Evolutionary conservation across 2,797 vertebrate genomes (phyloP).

Genomic region (Cyclura pinguis): DNA sequence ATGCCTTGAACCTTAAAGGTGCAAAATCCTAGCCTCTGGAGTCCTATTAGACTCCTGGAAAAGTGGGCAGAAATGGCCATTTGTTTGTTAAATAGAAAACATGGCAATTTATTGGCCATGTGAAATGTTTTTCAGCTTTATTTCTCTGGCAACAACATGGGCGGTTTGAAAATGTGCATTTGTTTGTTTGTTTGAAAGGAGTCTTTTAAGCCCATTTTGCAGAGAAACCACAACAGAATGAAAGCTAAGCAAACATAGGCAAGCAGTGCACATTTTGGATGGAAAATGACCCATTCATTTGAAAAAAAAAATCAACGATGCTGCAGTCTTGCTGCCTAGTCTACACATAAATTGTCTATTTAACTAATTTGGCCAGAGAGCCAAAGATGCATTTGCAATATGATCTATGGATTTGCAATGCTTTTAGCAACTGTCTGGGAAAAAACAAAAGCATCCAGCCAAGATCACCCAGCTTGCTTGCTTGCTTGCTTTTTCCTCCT

Average conservation of each 20-base stretch:
- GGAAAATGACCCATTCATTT: conserved; percentile 55
- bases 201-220: conserved; percentile 36
- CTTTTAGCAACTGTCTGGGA: background rate
- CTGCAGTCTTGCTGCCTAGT: conserved; percentile 41
- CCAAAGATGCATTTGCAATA: conserved; percentile 37
- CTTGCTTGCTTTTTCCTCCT: too few species aligned
- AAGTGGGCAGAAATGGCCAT: background rate
- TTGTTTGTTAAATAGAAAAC: conserved; percentile 20
- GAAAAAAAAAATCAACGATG: conserved; percentile 56
- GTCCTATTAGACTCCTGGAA: background rate
- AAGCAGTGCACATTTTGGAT: conserved; percentile 59
- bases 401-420: conserved; percentile 41
- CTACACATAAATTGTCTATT: conserved; percentile 51
- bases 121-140: conserved; percentile 33
- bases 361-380: conserved; percentile 45
- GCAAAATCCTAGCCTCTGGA: background rate
- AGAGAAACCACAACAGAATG: conserved; percentile 51
- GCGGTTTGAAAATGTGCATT: conserved; percentile 28
- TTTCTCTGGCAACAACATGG: conserved; percentile 39
- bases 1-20: background rate
- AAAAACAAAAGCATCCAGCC: conserved; percentile 11
- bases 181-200: conserved; percentile 31
- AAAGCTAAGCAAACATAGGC: background rate
- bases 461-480: fast-evolving
- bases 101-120: conserved; percentile 47